Evolutionary conservation across 1,140 invertebrate species (phyloP).

Genomic region (Contarinia nasturtii): DNA sequence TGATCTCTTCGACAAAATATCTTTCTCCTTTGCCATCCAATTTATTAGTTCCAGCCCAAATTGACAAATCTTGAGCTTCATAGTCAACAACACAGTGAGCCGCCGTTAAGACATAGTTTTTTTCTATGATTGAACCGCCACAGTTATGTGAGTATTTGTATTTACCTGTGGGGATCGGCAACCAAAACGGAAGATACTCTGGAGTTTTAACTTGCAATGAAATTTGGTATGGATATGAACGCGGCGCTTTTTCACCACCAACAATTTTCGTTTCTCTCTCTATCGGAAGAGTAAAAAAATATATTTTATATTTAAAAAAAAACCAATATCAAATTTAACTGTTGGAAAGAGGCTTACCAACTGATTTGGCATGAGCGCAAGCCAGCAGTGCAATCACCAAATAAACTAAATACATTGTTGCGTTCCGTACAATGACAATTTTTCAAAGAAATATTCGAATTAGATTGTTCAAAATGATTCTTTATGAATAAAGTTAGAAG

Average conservation of each 20-base stretch:
- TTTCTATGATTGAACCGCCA: conserved; percentile 22
- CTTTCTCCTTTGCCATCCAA: conserved; percentile 23
- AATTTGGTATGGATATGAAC: conserved; percentile 17
- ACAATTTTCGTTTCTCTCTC: conserved; percentile 12
- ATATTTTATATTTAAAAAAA: no score
- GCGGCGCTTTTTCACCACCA: conserved; percentile 13
- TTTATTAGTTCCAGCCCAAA: conserved; percentile 25
- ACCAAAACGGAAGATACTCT: neutral
- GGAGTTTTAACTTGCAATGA: conserved; percentile 10
- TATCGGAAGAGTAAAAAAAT: no score
- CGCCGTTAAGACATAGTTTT: conserved; percentile 21
- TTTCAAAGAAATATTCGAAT: no score
- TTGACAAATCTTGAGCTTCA: conserved; percentile 14
- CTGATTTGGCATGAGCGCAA: no score
- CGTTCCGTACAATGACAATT: no score
- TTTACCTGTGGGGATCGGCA: neutral
- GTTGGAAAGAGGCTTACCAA: no score
- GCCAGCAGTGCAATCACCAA: no score
- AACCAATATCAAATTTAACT: no score
- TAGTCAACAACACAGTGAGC: conserved; percentile 21
- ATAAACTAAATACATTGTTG: no score
- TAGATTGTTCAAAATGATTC: no score
- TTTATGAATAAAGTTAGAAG: no score
- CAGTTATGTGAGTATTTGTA: conserved; percentile 17
- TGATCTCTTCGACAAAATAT: conserved; percentile 9